These are phyloP conservation scores for Caenorhabditis becei DNA, from an alignment of 2,888 invertebrate species.

Conservation along the genomic window DNA sequence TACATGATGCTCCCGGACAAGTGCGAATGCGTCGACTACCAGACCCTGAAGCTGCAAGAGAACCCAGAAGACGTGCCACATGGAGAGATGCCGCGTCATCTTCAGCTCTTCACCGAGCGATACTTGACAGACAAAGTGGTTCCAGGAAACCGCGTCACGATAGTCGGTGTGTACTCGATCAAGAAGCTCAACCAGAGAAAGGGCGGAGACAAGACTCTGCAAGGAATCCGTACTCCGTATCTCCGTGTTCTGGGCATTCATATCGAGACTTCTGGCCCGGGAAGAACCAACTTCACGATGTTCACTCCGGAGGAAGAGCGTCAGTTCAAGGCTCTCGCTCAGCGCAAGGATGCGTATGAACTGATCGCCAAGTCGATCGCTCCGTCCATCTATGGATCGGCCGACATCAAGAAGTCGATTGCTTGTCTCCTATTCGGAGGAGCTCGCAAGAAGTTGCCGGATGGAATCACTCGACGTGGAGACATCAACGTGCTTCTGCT, in stretches of 20 bases:
- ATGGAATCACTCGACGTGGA: slow-evolving; percentile 93
- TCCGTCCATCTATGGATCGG: slow-evolving; percentile 95
- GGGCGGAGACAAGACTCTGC: slow-evolving; percentile 83
- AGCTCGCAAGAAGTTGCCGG: slow-evolving; percentile 88
- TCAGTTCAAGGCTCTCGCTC: slow-evolving; percentile 85
- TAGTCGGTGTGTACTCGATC: slow-evolving; percentile 96
- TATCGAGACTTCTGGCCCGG: slow-evolving; percentile 86
- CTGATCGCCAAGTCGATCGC: slow-evolving; percentile 92
- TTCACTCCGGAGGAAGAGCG: slow-evolving; percentile 80
- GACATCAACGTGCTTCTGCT: slow-evolving; percentile 97
- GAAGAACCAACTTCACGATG: slow-evolving; percentile 69
- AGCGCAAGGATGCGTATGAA: slow-evolving; percentile 91
- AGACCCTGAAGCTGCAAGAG: slow-evolving; percentile 91
- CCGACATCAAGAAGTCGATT: slow-evolving; percentile 97
- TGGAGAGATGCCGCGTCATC: slow-evolving; percentile 97
- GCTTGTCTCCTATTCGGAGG: slow-evolving; percentile 96
- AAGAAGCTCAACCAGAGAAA: slow-evolving; percentile 86
- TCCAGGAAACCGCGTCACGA: slow-evolving; percentile 92
- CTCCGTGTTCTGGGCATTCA: slow-evolving; percentile 94
- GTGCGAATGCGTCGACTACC: slow-evolving; percentile 97
- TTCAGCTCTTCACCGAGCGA: slow-evolving; percentile 94
- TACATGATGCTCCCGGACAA: slow-evolving; percentile 98
- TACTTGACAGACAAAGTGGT: slow-evolving; percentile 85
- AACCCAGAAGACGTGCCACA: slow-evolving; percentile 94
- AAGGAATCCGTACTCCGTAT: slow-evolving; percentile 95